Conservation (phyloP, 1,140 invertebrate genomes). For the Homarus americanus region DNA sequence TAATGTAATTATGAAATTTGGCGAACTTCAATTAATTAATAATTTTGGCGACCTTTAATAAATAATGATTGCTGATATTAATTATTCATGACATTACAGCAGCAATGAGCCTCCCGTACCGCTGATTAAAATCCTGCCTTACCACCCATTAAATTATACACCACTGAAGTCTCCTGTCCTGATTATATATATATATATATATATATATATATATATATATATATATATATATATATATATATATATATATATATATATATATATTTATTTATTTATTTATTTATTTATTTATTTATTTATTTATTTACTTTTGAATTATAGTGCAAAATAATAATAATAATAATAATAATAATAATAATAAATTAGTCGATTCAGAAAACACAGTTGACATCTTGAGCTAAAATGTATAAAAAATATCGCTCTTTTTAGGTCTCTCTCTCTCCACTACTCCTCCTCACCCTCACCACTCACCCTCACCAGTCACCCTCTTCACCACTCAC, state of each 20-base stretch:
- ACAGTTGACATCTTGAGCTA: no score
- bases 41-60: background rate
- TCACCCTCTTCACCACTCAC: no score
- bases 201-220: constrained; percentile 26
- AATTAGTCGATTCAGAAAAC: no score
- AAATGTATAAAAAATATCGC: no score
- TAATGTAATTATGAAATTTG: no score
- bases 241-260: constrained; percentile 39
- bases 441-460: no score
- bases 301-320: no score
- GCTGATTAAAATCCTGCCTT: background rate
- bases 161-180: no score
- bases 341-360: no score
- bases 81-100: constrained; percentile 8
- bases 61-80: background rate
- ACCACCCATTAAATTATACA: background rate
- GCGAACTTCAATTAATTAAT: background rate
- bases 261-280: background rate
- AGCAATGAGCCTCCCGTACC: background rate
- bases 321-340: no score
- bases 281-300: background rate
- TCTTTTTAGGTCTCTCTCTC: no score
- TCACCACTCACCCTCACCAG: no score
- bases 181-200: constrained; percentile 25
- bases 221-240: background rate